These are phyloP conservation scores for Brienomyrus brachyistius DNA, from an alignment of 2,113 vertebrate genomes.

Conservation along the genomic window DNA sequence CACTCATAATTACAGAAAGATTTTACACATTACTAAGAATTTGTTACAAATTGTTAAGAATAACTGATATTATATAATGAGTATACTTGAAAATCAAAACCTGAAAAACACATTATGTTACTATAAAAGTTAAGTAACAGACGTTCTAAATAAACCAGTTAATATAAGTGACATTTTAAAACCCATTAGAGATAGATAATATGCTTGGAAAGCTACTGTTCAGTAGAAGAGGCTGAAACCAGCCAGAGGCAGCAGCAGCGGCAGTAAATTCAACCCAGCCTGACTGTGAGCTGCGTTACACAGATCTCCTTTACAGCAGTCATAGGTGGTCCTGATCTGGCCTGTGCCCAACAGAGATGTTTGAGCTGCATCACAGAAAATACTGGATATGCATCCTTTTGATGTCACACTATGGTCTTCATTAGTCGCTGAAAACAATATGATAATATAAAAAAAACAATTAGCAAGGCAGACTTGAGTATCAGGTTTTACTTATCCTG, in stretches of 20 bases:
- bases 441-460: neutral
- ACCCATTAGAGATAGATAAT: neutral
- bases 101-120: neutral
- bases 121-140: neutral
- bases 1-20: neutral
- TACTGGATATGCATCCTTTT: neutral
- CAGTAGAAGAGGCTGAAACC: neutral
- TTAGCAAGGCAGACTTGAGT: neutral
- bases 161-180: neutral
- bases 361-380: no score
- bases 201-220: neutral
- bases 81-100: neutral
- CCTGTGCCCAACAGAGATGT: no score
- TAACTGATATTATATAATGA: neutral
- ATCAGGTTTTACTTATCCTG: no score
- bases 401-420: neutral
- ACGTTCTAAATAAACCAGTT: neutral
- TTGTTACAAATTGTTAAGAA: neutral
- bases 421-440: neutral
- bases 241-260: neutral
- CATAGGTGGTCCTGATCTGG: neutral
- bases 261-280: neutral
- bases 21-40: neutral
- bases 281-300: neutral
- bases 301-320: neutral